These are phyloP conservation scores for Temnothorax nylanderi DNA, from an alignment of 1,140 invertebrate genomes.

Conservation along the genomic window DNA sequence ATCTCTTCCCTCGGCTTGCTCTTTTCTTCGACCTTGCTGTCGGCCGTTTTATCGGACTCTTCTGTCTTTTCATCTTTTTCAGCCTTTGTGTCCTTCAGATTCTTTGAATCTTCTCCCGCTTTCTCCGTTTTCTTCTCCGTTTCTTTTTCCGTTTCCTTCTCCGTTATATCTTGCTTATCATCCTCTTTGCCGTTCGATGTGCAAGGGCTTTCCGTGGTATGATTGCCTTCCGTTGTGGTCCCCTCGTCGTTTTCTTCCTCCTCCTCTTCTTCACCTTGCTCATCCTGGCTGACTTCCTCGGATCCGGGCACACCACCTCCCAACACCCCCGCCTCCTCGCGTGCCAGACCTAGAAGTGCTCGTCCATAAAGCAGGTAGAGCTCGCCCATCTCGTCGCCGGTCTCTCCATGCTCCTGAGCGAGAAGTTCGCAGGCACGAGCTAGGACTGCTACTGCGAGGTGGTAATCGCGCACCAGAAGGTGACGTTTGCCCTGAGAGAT, in stretches of 20 bases:
- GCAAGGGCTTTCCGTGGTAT: constrained; percentile 73
- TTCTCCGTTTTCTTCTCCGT: constrained; percentile 79
- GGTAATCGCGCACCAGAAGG: constrained; percentile 92
- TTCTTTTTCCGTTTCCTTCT: constrained; percentile 60
- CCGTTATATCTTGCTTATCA: constrained; percentile 71
- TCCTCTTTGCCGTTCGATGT: constrained; percentile 37
- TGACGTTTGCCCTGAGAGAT: constrained; percentile 91
- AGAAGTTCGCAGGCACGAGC: constrained; percentile 91
- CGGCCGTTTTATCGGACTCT: constrained; percentile 32
- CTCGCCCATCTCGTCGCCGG: constrained; percentile 92
- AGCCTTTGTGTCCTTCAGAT: constrained; percentile 56
- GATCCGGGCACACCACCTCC: constrained; percentile 90
- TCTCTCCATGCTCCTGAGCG: constrained; percentile 90
- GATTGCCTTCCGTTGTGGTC: constrained; percentile 77
- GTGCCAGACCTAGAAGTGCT: constrained; percentile 92
- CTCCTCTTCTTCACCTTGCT: constrained; percentile 86
- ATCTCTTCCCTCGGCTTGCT: constrained; percentile 58
- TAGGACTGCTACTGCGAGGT: constrained; percentile 90
- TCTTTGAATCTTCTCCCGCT: constrained; percentile 66
- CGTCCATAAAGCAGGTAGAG: constrained; percentile 93
- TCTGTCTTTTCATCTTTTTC: constrained; percentile 68
- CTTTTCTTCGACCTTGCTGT: constrained; percentile 37
- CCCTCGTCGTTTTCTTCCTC: constrained; percentile 77
- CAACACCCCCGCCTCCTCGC: constrained; percentile 93
- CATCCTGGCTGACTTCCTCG: constrained; percentile 85